Conservation (phyloP, 2,113 vertebrate species). For the Pao palembangensis region DNA sequence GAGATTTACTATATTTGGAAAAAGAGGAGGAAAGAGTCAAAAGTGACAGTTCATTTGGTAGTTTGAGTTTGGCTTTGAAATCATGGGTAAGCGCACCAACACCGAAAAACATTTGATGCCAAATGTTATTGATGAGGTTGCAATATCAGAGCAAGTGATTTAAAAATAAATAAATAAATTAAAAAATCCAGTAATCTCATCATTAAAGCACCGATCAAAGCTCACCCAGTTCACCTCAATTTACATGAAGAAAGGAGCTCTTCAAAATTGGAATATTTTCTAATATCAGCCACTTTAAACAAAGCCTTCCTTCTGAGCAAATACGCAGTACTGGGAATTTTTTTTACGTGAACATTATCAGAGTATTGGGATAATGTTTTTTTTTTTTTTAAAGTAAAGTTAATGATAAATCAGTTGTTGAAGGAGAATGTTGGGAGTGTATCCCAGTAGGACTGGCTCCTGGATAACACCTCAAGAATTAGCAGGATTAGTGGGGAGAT, state of each 20-base stretch:
- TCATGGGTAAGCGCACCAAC: background rate
- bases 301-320: conserved; percentile 11
- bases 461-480: background rate
- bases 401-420: no score
- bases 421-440: background rate
- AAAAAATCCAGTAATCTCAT: conserved; percentile 30
- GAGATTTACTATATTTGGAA: conserved; percentile 33
- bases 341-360: background rate
- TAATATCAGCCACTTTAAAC: conserved; percentile 28
- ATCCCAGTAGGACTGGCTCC: background rate
- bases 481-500: background rate
- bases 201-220: conserved; percentile 48
- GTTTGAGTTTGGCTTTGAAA: conserved; percentile 24
- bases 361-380: background rate
- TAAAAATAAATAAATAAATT: background rate
- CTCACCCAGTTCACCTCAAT: conserved; percentile 29
- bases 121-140: conserved; percentile 24
- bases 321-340: background rate
- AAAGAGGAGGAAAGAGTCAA: conserved; percentile 14
- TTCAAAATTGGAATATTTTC: conserved; percentile 31
- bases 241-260: conserved; percentile 33
- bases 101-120: conserved; percentile 28
- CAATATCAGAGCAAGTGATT: conserved; percentile 24
- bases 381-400: background rate
- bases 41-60: conserved; percentile 10